phyloP scores from a whole-genome alignment of 2,113 vertebrate genomes.

The Callopanchax toddi region DNA sequence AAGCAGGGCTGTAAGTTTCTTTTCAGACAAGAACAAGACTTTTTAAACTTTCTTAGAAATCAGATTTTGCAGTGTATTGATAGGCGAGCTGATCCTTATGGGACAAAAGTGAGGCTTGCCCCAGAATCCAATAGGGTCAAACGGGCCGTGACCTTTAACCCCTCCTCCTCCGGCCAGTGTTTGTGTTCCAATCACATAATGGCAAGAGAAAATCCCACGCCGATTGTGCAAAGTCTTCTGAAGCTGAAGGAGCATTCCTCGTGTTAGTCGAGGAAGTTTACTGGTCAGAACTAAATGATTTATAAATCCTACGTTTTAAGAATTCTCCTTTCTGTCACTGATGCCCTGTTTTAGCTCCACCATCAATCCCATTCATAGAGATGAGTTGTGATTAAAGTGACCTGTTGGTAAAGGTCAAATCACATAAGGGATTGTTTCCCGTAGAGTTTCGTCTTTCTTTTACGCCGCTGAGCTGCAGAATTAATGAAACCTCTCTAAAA shows the following conservation, averaged over 20 bases:
- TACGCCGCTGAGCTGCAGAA: slow-evolving; percentile 1
- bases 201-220: slow-evolving; percentile 9
- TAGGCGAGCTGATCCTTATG: slow-evolving; percentile 2
- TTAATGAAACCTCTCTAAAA: slow-evolving; percentile 41
- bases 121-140: slow-evolving; percentile 27
- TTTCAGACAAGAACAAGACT: too few relatives aligned
- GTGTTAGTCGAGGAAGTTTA: slow-evolving; percentile 38
- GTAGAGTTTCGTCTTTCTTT: slow-evolving; percentile 4
- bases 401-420: slow-evolving; percentile 46
- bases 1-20: too few relatives aligned
- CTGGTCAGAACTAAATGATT: slow-evolving; percentile 33
- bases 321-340: slow-evolving; percentile 25
- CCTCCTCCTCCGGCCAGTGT: slow-evolving; percentile 20
- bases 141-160: slow-evolving; percentile 44
- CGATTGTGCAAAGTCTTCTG: slow-evolving; percentile 38
- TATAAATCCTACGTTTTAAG: slow-evolving; percentile 23
- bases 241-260: slow-evolving; percentile 26
- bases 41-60: too few relatives aligned
- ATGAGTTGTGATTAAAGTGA: slow-evolving; percentile 37
- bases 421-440: slow-evolving; percentile 26
- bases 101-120: slow-evolving; percentile 9
- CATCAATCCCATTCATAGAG: slow-evolving; percentile 31
- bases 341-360: slow-evolving; percentile 20
- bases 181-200: slow-evolving; percentile 50
- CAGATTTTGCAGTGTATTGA: too few relatives aligned